Conservation (phyloP, 2,888 invertebrate species). For the Agrochola lychnidis region DNA sequence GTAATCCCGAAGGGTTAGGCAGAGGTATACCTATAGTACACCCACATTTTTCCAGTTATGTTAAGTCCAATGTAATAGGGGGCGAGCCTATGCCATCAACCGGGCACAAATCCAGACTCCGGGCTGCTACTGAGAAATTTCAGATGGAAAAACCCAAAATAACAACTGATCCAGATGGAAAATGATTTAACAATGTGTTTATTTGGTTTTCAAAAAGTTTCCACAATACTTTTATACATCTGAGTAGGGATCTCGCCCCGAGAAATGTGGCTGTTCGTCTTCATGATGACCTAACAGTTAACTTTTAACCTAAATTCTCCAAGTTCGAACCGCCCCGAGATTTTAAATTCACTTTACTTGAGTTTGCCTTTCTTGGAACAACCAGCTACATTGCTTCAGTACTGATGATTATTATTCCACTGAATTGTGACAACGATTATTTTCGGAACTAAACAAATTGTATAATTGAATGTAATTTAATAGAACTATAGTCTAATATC, state of each 20-base stretch:
- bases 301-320: conserved; percentile 43
- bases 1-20: too few species aligned
- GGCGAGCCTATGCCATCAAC: too few species aligned
- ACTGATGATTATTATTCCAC: background rate
- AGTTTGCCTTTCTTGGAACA: background rate
- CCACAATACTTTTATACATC: background rate
- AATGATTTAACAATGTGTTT: background rate
- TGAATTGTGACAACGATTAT: background rate
- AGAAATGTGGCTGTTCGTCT: conserved; percentile 31
- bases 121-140: too few species aligned
- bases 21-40: too few species aligned
- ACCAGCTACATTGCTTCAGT: background rate
- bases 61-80: too few species aligned
- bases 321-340: conserved; percentile 23
- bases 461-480: background rate
- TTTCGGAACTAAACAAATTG: background rate
- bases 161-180: too few species aligned
- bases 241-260: background rate
- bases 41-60: too few species aligned
- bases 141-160: too few species aligned
- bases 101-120: too few species aligned
- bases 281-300: conserved; percentile 41
- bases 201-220: background rate
- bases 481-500: background rate
- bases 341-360: conserved; percentile 29